These are phyloP conservation scores for Protomyctophum bolini DNA, from an alignment of 2,113 vertebrate genomes.

Conservation along the genomic window DNA sequence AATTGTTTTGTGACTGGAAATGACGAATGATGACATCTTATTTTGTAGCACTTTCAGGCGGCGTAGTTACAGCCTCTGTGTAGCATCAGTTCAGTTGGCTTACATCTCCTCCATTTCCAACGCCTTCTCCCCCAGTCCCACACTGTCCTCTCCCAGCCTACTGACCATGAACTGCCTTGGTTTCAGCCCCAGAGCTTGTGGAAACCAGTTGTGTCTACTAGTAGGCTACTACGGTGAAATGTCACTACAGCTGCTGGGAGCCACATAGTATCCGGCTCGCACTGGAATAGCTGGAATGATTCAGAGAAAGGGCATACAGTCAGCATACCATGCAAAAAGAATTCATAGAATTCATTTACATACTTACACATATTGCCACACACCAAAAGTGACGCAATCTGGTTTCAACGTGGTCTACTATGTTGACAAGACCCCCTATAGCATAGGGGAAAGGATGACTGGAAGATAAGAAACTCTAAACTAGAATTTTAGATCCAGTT, in stretches of 20 bases:
- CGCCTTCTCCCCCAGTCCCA: background rate
- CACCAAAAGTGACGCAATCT: background rate
- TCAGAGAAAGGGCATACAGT: conserved; percentile 41
- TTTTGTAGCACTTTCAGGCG: no score
- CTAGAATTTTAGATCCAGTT: background rate
- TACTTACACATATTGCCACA: background rate
- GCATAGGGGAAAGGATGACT: background rate
- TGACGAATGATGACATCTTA: no score
- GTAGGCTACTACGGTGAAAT: background rate
- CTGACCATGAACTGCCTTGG: conserved; percentile 25
- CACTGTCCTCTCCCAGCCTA: conserved; percentile 20
- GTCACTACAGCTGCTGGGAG: conserved; percentile 29
- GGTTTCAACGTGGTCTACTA: background rate
- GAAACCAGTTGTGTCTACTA: conserved; percentile 48
- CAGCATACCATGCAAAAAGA: conserved; percentile 17
- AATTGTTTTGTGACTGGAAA: no score
- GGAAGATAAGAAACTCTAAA: background rate
- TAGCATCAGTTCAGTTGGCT: no score
- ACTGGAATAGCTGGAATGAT: conserved; percentile 43
- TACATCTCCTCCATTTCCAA: background rate
- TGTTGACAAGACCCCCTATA: no score
- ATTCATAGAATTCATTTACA: conserved; percentile 15
- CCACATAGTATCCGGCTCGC: background rate
- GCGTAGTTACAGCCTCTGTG: no score
- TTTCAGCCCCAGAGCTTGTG: conserved; percentile 49